phyloP scores from a whole-genome alignment of 2,888 invertebrate species.

The Autographa pulchrina region DNA sequence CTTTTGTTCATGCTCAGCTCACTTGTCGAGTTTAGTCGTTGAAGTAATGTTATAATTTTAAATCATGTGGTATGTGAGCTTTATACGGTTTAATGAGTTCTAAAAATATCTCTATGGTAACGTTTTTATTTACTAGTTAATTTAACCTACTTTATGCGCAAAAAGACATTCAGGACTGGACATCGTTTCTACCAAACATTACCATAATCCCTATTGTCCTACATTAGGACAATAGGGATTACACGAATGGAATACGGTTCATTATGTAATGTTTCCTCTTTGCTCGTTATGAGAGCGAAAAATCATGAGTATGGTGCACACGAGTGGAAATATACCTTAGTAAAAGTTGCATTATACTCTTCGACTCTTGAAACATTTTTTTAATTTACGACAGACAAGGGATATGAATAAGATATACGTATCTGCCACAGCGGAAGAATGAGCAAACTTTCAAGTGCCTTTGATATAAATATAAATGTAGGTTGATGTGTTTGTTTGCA shows the following conservation, averaged over 20 bases:
- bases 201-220: slow-evolving; percentile 76
- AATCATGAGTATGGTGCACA: slow-evolving; percentile 45
- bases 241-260: slow-evolving; percentile 67
- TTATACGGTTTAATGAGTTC: background rate
- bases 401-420: slow-evolving; percentile 50
- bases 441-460: slow-evolving; percentile 67
- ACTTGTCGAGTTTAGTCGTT: slow-evolving; percentile 13
- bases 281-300: slow-evolving; percentile 60
- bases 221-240: slow-evolving; percentile 70
- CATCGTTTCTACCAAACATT: slow-evolving; percentile 63
- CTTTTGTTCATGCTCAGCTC: slow-evolving; percentile 24
- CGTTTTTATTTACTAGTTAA: background rate
- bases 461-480: slow-evolving; percentile 76
- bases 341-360: slow-evolving; percentile 44
- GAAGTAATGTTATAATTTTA: background rate
- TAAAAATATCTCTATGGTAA: background rate
- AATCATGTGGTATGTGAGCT: background rate
- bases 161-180: background rate
- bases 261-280: slow-evolving; percentile 68
- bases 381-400: slow-evolving; percentile 30
- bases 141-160: background rate
- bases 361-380: slow-evolving; percentile 44
- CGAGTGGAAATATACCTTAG: slow-evolving; percentile 39
- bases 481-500: slow-evolving; percentile 78
- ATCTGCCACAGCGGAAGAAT: slow-evolving; percentile 62